Evolutionary conservation across 2,113 vertebrate genomes (phyloP).

Genomic region (Megaptera novaeangliae): DNA sequence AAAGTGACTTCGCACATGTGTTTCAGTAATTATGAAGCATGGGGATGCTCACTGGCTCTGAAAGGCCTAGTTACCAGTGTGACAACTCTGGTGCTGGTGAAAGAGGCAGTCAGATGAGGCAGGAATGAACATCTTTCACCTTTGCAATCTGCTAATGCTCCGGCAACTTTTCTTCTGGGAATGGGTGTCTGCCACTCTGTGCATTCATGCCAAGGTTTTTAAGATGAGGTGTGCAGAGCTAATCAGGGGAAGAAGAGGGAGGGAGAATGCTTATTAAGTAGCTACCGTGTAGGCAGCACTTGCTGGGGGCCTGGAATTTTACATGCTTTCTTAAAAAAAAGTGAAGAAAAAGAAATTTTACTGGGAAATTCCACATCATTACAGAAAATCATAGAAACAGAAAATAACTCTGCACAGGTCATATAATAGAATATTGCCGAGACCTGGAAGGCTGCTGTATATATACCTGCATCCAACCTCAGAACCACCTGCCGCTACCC

Average conservation of each 20-base stretch:
- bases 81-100: slow-evolving; percentile 48
- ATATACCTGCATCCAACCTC: not conserved
- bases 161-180: slow-evolving; percentile 14
- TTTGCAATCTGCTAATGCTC: slow-evolving; percentile 35
- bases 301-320: not conserved
- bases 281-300: not conserved
- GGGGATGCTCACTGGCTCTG: slow-evolving; percentile 62
- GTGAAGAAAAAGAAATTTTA: not conserved
- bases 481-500: not conserved
- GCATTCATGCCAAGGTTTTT: slow-evolving; percentile 19
- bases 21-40: slow-evolving; percentile 75
- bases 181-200: not conserved
- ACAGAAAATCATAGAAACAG: not conserved
- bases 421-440: not conserved
- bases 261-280: slow-evolving; percentile 8
- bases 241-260: not conserved
- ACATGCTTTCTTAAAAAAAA: not conserved
- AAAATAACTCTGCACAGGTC: not conserved
- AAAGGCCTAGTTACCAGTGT: slow-evolving; percentile 50
- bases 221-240: slow-evolving; percentile 20
- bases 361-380: not conserved
- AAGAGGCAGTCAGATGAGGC: slow-evolving; percentile 53
- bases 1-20: slow-evolving; percentile 81
- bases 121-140: slow-evolving; percentile 17
- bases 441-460: not conserved